Conservation (phyloP, 2,113 vertebrate genomes). For the Lontra canadensis region DNA sequence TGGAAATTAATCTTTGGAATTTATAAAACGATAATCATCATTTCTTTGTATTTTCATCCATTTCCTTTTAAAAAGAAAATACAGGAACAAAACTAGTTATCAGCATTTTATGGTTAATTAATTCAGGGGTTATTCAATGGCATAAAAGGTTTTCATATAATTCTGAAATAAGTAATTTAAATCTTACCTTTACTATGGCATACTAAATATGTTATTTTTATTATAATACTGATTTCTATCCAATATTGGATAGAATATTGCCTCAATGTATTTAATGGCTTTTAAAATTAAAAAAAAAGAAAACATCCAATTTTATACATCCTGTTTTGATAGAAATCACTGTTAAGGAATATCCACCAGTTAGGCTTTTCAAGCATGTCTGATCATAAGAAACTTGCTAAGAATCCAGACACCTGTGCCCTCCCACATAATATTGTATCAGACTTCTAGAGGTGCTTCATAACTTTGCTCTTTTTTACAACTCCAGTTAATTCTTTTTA, state of each 20-base stretch:
- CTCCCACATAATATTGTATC: neutral
- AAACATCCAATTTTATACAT: neutral
- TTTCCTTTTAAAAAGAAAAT: constrained; percentile 57
- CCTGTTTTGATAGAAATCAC: neutral
- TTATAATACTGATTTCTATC: neutral
- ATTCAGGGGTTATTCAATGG: constrained; percentile 16
- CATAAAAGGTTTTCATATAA: neutral
- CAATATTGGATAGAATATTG: neutral
- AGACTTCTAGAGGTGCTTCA: neutral
- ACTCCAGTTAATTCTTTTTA: neutral
- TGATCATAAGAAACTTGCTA: neutral
- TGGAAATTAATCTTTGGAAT: constrained; percentile 54
- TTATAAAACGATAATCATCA: constrained; percentile 40
- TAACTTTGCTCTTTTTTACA: neutral
- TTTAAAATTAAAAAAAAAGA: neutral
- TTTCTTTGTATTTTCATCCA: constrained; percentile 53
- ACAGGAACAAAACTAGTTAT: constrained; percentile 18
- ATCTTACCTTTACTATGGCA: neutral
- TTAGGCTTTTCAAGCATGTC: neutral
- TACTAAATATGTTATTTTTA: neutral
- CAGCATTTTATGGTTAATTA: constrained; percentile 36
- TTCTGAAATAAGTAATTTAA: constrained; percentile 41
- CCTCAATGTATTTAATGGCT: neutral
- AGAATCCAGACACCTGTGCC: neutral
- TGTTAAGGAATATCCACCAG: neutral